Base-by-base conservation (phyloP, 2,113 vertebrate species). In the Tyrannus savana region DNA sequence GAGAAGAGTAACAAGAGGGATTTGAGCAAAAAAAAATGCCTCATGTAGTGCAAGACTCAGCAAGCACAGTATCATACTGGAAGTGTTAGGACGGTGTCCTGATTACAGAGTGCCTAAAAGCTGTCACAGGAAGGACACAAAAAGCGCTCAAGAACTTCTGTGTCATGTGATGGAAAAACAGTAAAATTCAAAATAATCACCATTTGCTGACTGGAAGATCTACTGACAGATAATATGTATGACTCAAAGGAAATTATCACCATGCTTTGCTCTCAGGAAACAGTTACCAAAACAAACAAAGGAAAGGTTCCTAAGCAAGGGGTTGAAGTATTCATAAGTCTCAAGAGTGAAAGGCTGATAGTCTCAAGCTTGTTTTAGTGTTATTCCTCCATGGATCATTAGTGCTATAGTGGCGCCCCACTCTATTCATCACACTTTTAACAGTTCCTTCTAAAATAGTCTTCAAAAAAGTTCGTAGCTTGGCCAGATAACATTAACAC, bases 321-420 rank as follows among this genome's bases (percentile, higher is more conserved):
- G 14, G 25, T 28, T 91, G 55, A 84, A 86, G 23, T 63, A 66
- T 82, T 86, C 84, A 42, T 50, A 75, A 52, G 44, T 56, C 47
- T 92, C 47, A 60, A 56, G 74, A 90, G 60, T 3, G 9, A 94
- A 92, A 96, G 60, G n/a, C 3, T 89, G 78, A 87, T 55, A 87
- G 84, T 35, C 24, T 80, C 63, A 41, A 86, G 33, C 63, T 91
- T 85, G 19, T 69, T 90, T 90, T 69, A 94, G 50, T 58, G 37
- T 46, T 76, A 62, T 74, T 95, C 67, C 44, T 91, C 64, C 67
- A 85, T 14, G 81, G 85, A 87, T 94, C 86, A 91, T 90, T 92
- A 88, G 52, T 75, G 59, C n/a, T 92, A 91, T 58, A 96, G 74
- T 72, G 41, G 53, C 82, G 33, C 58, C 59, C 58, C 2, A 5